Evolutionary conservation across 2,888 invertebrate species (phyloP).

Genomic region (Keiferia lycopersicella): DNA sequence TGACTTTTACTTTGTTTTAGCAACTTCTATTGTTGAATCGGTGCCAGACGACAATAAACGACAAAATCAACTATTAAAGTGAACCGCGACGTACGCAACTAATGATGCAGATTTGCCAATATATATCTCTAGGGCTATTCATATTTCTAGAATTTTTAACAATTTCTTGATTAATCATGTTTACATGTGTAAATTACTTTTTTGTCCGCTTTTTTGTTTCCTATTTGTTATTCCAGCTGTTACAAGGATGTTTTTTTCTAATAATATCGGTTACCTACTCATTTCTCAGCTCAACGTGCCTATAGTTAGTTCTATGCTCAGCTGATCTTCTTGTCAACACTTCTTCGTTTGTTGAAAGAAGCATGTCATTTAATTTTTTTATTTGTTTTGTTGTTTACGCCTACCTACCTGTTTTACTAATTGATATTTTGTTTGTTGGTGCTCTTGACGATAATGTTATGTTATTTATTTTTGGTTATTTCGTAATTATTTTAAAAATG

Average conservation of each 20-base stretch:
- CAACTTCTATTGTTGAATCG: slow-evolving; percentile 7
- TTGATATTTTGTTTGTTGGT: slow-evolving; percentile 1
- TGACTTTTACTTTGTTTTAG: slow-evolving; percentile 12
- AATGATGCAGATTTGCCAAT: slow-evolving; percentile 4
- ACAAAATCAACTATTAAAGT: not conserved
- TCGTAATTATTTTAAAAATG: not conserved
- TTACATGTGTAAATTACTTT: too few relatives aligned
- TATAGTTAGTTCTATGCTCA: too few relatives aligned
- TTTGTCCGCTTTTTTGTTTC: too few relatives aligned
- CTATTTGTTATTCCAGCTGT: too few relatives aligned
- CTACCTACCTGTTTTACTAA: slow-evolving; percentile 7
- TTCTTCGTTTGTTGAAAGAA: not conserved
- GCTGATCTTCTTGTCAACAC: not conserved
- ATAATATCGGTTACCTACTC: not conserved
- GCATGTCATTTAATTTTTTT: not conserved
- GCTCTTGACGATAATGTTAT: not conserved
- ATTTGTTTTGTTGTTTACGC: not conserved
- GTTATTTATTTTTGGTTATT: not conserved
- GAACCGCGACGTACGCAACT: not conserved
- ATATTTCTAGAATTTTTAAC: not conserved
- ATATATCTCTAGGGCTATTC: too few relatives aligned
- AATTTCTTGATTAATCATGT: too few relatives aligned
- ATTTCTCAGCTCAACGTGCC: not conserved
- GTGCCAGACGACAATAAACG: slow-evolving; percentile 5
- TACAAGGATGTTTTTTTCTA: too few relatives aligned